Base-by-base conservation (phyloP, 2,113 vertebrate species). In the Salvelinus alpinus region DNA sequence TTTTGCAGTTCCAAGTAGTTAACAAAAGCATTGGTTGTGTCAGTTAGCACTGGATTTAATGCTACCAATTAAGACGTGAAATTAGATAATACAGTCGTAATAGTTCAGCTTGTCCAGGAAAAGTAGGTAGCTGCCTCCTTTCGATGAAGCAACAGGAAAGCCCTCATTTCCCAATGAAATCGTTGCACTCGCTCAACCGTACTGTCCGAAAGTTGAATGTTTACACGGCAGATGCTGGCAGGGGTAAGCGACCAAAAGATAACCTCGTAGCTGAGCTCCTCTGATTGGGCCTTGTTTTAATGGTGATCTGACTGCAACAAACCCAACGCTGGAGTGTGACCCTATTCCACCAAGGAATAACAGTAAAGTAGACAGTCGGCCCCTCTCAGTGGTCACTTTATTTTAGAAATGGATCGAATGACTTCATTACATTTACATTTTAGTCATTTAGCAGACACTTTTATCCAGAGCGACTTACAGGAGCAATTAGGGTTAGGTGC, bases 221-320 rank as follows among this genome's bases (percentile, higher is more conserved):
- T 25, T 64, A 62, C 59, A 22, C 12, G 1, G 22, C 62, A 25
- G 62, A 14, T 29, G 25, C 64, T 16, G 16, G 27, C 27, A 16
- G 6, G 27, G 27, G 27, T 29, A 12, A 14, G 14, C 18, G 64
- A 29, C 64, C 64, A 54, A 66, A 66, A 66, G 64, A 66, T 66
- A 66, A 66, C 64, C 64, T 29, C 27, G 0, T 18, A 14, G 51
- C 16, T 29, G 7, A 29, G 24, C 13, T 16, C 25, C 25, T 6
- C 64, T 66, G 64, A 66, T 66, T 66, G 34, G 34, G 34, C 6
- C 6, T 34, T 34, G 64, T 66, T 66, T 66, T 31, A 66, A 66
- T 22, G 13, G 27, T 16, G 64, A 11, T 25, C 25, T 18, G 11
- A 25, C 1, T 29, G 4, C 16, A 66, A 66, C 27, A 66, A 66